Evolutionary conservation across 2,888 invertebrate species (phyloP).

Genomic region (Leptopterna dolabrata): DNA sequence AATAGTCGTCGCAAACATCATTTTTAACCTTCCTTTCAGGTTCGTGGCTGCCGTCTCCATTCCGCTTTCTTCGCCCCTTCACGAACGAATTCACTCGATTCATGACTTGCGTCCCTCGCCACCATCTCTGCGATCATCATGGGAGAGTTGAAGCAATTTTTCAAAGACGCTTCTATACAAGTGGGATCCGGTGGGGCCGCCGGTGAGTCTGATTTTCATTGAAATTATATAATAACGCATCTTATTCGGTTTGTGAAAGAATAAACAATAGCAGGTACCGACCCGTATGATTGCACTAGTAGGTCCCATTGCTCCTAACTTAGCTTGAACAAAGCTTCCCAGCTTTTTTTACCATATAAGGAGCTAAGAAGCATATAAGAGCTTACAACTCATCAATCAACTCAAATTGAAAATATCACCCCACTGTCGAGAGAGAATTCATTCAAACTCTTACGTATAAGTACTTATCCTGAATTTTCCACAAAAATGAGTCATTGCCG

Average conservation of each 20-base stretch:
- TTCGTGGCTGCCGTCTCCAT: not conserved
- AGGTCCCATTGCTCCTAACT: not conserved
- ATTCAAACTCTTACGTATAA: too few relatives aligned
- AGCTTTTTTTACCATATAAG: too few relatives aligned
- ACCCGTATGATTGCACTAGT: not conserved
- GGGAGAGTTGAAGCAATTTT: constrained; percentile 63
- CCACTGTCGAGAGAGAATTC: too few relatives aligned
- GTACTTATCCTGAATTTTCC: too few relatives aligned
- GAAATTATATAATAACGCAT: not conserved
- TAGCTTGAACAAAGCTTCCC: too few relatives aligned
- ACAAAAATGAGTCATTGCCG: too few relatives aligned
- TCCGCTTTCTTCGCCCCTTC: constrained; percentile 8
- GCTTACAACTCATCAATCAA: too few relatives aligned
- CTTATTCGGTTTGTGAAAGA: not conserved
- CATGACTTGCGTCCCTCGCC: constrained; percentile 5
- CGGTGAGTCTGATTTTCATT: constrained; percentile 68
- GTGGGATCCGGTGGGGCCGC: constrained; percentile 91
- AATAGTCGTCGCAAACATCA: constrained; percentile 33
- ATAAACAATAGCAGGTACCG: too few relatives aligned
- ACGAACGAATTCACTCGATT: constrained; percentile 1
- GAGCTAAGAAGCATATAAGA: too few relatives aligned
- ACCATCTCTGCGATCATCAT: constrained; percentile 39
- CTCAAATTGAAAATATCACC: too few relatives aligned
- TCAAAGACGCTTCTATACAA: constrained; percentile 82
- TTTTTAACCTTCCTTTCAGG: constrained; percentile 13